A percentile compares a stretch with the other conserved stretches of the same genome.
Conservation (phyloP, 1,140 invertebrate genomes). For the Luehdorfia chinensis region DNA sequence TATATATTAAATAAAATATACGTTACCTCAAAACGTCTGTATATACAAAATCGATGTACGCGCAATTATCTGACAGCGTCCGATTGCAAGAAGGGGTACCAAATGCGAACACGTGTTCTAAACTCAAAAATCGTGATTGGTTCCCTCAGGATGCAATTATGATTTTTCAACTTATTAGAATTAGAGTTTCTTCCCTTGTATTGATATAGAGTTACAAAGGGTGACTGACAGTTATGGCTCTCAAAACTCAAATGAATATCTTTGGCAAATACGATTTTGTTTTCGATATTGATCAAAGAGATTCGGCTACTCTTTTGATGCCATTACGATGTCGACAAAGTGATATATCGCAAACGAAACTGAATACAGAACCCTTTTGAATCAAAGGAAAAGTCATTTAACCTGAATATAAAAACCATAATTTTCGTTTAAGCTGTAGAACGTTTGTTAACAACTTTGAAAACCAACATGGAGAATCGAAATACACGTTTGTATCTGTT, state of each 20-base stretch:
- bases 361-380: conserved; percentile 24
- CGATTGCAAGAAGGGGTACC: conserved; percentile 55
- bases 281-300: conserved; percentile 28
- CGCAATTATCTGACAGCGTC: conserved; percentile 54
- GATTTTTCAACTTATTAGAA: conserved; percentile 53
- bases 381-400: conserved; percentile 35
- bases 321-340: conserved; percentile 22
- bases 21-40: no score
- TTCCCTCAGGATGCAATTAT: conserved; percentile 71
- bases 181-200: conserved; percentile 70
- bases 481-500: conserved; percentile 2
- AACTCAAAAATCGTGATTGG: conserved; percentile 73
- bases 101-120: conserved; percentile 70
- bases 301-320: conserved; percentile 29
- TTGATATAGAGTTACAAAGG: conserved; percentile 59
- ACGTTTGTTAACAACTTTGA: not conserved
- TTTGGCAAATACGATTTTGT: conserved; percentile 13
- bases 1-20: no score
- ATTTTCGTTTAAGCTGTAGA: conserved; percentile 16
- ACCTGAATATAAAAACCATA: conserved; percentile 38
- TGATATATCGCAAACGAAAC: conserved; percentile 30
- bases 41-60: conserved; percentile 38
- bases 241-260: conserved; percentile 14
- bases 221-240: conserved; percentile 43
- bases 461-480: not conserved